Percentiles rank a stretch among this genome's conserved stretches.
phyloP scores from a whole-genome alignment of 1,140 invertebrate species.

The Brachionus koreanus region DNA sequence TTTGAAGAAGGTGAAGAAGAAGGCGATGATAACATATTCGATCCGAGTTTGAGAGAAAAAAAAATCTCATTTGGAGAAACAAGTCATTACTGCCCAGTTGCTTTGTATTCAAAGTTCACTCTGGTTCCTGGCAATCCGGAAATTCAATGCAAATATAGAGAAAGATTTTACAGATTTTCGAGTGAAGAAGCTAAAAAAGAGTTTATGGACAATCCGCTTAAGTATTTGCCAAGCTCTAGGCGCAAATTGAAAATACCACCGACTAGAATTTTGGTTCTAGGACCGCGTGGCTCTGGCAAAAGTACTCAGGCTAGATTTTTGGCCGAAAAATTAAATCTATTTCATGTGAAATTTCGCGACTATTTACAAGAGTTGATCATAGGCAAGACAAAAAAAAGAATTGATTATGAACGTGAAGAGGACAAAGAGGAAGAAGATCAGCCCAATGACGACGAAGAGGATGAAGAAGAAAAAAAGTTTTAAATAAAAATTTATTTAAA shows the following conservation, averaged over 20 bases:
- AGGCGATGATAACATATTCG: constrained; percentile 54
- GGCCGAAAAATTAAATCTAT: constrained; percentile 55
- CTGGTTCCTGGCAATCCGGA: constrained; percentile 58
- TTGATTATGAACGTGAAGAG: constrained; percentile 55
- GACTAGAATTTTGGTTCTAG: constrained; percentile 53
- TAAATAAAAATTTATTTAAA: constrained; percentile 17
- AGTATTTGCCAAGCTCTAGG: constrained; percentile 48
- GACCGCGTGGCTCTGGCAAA: constrained; percentile 56
- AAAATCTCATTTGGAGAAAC: constrained; percentile 57
- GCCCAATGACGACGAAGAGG: constrained; percentile 37
- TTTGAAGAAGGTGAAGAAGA: constrained; percentile 57
- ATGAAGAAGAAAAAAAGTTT: constrained; percentile 42
- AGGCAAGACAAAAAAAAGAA: constrained; percentile 56
- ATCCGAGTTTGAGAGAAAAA: constrained; percentile 49
- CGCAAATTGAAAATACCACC: constrained; percentile 50
- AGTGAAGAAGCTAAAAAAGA: constrained; percentile 52
- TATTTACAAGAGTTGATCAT: constrained; percentile 58
- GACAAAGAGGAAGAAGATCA: constrained; percentile 50
- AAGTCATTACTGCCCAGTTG: constrained; percentile 57
- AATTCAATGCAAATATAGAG: constrained; percentile 53
- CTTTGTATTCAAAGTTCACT: constrained; percentile 52
- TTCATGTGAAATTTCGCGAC: constrained; percentile 58
- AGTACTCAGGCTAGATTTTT: constrained; percentile 54
- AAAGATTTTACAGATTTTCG: constrained; percentile 57
- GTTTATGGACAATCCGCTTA: constrained; percentile 52